Evolutionary conservation across 2,797 vertebrate species (phyloP), one percentile per base, ranked within the genome.

Genomic region (Tenualosa thibaudeaui): DNA sequence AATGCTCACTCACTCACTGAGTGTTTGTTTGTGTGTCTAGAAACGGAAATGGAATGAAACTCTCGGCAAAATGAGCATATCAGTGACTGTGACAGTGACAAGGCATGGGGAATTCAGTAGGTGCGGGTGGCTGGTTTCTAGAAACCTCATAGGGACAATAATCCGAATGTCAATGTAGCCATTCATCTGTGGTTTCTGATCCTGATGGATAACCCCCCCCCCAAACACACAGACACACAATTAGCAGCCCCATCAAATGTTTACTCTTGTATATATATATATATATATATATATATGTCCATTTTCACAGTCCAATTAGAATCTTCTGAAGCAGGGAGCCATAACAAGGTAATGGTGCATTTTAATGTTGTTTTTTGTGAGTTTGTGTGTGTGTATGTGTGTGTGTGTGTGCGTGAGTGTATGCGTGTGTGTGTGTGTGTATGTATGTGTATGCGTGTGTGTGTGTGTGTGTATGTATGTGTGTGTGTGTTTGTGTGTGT

Each of bases 231-330:
- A 31, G 31, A 31, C 31, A 31, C 31, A 31, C 31, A 31, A 0
- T 84, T 87, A 83, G 7, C 81, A 81, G 54, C 37, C 6, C 40
- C 86, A 87, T 88, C 82, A 78, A 37, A 83, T 85, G 87, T 89
- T 85, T 91, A 91, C 87, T 90, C 90, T 92, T 93, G n/a, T n/a
- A n/a, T n/a, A n/a, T n/a, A n/a, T n/a, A n/a, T n/a, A n/a, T n/a
- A n/a, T n/a, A n/a, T n/a, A n/a, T n/a, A n/a, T n/a, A n/a, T n/a
- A n/a, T n/a, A 93, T 86, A 91, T 92, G 85, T 89, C 84, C 88
- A 89, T 89, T 90, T 88, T 15, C 60, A 87, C 87, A 86, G 89
- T 81, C 85, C 88, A 86, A 87, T 93, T 88, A 92, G 91, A 87
- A 78, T 81, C 58, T 4, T 81, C 85, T 89, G 71, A 78, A 78